A percentile compares a stretch with the other conserved stretches of the same genome.
Evolutionary conservation across 2,888 invertebrate species (phyloP).

Genomic region (Drosophila villosipedis): DNA sequence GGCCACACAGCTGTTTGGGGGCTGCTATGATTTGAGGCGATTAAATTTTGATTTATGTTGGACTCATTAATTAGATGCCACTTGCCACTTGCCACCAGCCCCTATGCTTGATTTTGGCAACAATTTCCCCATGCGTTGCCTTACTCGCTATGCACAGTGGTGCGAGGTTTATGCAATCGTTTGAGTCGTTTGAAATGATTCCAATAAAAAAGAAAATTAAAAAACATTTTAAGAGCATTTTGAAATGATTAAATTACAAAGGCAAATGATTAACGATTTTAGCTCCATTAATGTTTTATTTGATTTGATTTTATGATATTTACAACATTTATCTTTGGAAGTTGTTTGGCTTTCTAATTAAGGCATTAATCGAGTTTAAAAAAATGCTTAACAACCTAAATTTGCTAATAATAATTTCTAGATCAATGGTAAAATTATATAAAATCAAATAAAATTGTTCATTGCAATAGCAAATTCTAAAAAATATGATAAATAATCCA

Average conservation of each 20-base stretch:
- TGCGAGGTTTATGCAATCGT: neutral
- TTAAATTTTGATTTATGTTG: slow-evolving; percentile 78
- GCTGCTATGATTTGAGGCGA: slow-evolving; percentile 60
- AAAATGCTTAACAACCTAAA: neutral
- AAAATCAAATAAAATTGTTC: neutral
- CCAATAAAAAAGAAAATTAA: neutral
- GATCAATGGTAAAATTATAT: neutral
- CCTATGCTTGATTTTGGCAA: slow-evolving; percentile 47
- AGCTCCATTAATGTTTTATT: neutral
- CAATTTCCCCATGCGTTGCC: slow-evolving; percentile 13
- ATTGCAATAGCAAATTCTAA: neutral
- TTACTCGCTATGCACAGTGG: slow-evolving; percentile 34
- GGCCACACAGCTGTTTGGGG: slow-evolving; percentile 46
- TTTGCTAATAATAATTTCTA: neutral
- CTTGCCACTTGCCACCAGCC: slow-evolving; percentile 15
- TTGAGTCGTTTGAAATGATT: neutral
- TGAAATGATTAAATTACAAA: neutral
- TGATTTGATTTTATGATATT: neutral
- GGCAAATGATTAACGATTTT: neutral
- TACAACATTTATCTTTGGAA: neutral
- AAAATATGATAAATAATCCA: neutral
- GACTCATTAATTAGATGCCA: slow-evolving; percentile 68
- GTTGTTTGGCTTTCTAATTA: too few relatives aligned
- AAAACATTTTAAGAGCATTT: neutral
- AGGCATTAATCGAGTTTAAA: neutral